Base-by-base conservation (phyloP, 2,888 invertebrate genomes). In the Caenorhabditis sp. region DNA sequence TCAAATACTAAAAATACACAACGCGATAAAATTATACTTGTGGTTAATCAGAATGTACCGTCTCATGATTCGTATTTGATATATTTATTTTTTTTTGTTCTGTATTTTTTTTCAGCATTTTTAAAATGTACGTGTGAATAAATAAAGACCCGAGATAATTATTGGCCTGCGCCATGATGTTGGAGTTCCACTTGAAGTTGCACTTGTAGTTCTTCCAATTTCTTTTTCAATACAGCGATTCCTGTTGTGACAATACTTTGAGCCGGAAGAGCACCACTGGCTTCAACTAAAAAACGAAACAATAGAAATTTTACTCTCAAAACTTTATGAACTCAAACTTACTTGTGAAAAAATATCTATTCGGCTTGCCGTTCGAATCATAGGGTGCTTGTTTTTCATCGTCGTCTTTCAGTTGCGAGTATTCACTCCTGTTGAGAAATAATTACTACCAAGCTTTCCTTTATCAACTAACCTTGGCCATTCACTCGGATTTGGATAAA, bases 221-320 rank as follows among this genome's bases (percentile, higher is more conserved):
- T 99, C 88, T 94, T 95, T 89, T 96, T 97, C 52, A 99, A 90
- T 67, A 94, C 93, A 43, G 93, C 92, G 31, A 97, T 93, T 0
- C 96, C 97, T 92, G 95, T 95, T 81, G 94, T 91, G 0, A 99
- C 95, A 85, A 99, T 97, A 88, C 94, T 97, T 89, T 97, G 96
- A 0, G 99, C 97, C 87, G 93, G 93, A 4, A 99, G 89, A 0
- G 96, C 93, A 1, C 99, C 99, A 17, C 94, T 92, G 1, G 96
- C 94, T 89, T 99, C 99, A 0, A 99, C 95, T 76, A 64, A 38
- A 77, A 75, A 31, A 57, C 2, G 21, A 58, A n/a, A 14, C 23
- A 21, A 21, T n/a, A n/a, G n/a, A n/a, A n/a, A n/a, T n/a, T n/a
- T n/a, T n/a, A n/a, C n/a, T n/a, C n/a, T n/a, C n/a, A n/a, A n/a